These are phyloP conservation scores for Germaria angustata DNA, from an alignment of 2,888 invertebrate species.

Conservation along the genomic window DNA sequence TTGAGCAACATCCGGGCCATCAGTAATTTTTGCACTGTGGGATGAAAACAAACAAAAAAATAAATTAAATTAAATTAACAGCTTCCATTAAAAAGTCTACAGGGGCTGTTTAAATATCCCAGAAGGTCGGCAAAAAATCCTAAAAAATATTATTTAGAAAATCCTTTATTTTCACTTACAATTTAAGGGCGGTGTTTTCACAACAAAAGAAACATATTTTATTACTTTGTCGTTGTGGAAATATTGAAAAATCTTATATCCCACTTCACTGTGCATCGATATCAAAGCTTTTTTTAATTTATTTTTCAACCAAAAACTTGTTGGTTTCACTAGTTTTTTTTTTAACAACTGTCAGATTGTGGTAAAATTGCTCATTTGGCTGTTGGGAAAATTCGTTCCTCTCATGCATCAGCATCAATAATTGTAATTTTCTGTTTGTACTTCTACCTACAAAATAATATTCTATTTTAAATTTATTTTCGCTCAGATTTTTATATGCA, in stretches of 20 bases:
- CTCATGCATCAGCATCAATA: background rate
- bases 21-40: background rate
- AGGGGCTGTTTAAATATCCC: too few species aligned
- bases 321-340: background rate
- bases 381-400: background rate
- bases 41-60: too few species aligned
- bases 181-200: too few species aligned
- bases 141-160: too few species aligned
- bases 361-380: slow-evolving; percentile 36
- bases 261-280: slow-evolving; percentile 1
- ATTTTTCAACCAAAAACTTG: too few species aligned
- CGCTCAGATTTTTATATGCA: slow-evolving; percentile 4
- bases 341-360: slow-evolving; percentile 11
- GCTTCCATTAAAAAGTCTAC: too few species aligned
- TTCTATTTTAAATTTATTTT: slow-evolving; percentile 4
- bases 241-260: too few species aligned
- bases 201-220: too few species aligned
- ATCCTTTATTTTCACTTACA: too few species aligned
- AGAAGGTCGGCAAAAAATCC: too few species aligned
- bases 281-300: background rate
- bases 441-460: slow-evolving; percentile 14
- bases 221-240: too few species aligned
- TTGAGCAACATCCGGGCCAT: background rate
- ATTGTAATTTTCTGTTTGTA: slow-evolving; percentile 7
- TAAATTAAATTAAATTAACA: too few species aligned